These are phyloP conservation scores for Brachionus paranguensis DNA, from an alignment of 1,140 invertebrate species.

Conservation along the genomic window DNA sequence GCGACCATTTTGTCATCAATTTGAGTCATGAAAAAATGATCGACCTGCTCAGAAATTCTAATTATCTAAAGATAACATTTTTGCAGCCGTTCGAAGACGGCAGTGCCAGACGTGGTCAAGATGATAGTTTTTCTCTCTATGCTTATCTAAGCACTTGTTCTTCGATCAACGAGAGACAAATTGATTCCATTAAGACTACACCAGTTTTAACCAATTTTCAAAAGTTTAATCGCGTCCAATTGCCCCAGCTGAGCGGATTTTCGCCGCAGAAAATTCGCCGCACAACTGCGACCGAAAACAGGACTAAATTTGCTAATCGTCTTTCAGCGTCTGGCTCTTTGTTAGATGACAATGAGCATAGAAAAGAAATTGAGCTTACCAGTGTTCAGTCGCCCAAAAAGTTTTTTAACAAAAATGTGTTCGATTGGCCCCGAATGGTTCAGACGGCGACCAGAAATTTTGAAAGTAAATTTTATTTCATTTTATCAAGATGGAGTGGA, in stretches of 20 bases:
- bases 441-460: constrained; percentile 70
- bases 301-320: constrained; percentile 22
- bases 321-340: constrained; percentile 47
- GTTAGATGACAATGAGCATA: constrained; percentile 39
- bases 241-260: background rate
- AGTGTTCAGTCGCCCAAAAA: constrained; percentile 40
- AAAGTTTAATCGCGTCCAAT: background rate
- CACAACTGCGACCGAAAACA: background rate
- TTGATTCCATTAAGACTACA: constrained; percentile 41
- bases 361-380: constrained; percentile 28
- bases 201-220: constrained; percentile 14
- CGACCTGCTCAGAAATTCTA: constrained; percentile 80
- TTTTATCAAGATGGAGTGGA: background rate
- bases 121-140: constrained; percentile 13
- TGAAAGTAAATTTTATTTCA: constrained; percentile 51
- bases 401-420: constrained; percentile 50
- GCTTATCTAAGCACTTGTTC: constrained; percentile 43
- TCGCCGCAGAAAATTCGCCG: constrained; percentile 30
- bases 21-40: constrained; percentile 87
- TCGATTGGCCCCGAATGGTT: constrained; percentile 71
- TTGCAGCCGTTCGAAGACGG: constrained; percentile 70
- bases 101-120: constrained; percentile 57
- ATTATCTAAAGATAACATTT: constrained; percentile 73
- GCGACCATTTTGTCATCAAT: constrained; percentile 79
- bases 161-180: constrained; percentile 46